Conservation (phyloP, 2,888 invertebrate species). For the Stictocephala bisonia region DNA sequence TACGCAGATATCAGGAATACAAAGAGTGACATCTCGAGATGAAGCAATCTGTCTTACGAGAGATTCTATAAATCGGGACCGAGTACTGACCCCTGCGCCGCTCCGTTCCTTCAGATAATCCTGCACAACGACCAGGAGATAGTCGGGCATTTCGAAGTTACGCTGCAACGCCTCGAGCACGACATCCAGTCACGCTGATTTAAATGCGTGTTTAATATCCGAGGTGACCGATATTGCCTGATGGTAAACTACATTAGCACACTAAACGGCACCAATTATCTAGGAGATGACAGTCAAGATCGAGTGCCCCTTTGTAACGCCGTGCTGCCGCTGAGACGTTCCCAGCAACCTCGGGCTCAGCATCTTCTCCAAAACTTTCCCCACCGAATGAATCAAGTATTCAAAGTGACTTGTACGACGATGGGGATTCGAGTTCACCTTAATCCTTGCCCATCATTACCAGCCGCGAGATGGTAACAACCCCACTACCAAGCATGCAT, state of each 20-base stretch:
- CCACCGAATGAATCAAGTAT: background rate
- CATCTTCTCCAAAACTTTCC: background rate
- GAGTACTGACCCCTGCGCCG: background rate
- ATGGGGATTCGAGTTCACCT: background rate
- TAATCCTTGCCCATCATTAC: background rate
- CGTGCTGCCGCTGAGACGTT: conserved; percentile 49
- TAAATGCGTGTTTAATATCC: conserved; percentile 53
- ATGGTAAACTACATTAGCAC: background rate
- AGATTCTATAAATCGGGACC: conserved; percentile 56
- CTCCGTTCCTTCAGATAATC: conserved; percentile 51
- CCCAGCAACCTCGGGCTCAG: background rate
- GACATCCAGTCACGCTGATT: conserved; percentile 49
- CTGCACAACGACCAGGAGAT: conserved; percentile 48
- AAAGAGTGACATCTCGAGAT: too few relatives aligned
- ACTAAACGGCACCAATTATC: conserved; percentile 38
- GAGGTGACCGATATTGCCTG: conserved; percentile 47
- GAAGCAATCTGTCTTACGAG: background rate
- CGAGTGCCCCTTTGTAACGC: conserved; percentile 50
- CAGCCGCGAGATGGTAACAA: too few relatives aligned
- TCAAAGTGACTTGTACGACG: background rate
- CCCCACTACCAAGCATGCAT: too few relatives aligned
- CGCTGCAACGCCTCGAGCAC: too few relatives aligned
- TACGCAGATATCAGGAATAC: too few relatives aligned
- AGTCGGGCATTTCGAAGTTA: too few relatives aligned
- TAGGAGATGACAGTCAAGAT: conserved; percentile 48